These are phyloP conservation scores for Seriola aureovittata DNA, from an alignment of 2,113 vertebrate species.

Conservation along the genomic window DNA sequence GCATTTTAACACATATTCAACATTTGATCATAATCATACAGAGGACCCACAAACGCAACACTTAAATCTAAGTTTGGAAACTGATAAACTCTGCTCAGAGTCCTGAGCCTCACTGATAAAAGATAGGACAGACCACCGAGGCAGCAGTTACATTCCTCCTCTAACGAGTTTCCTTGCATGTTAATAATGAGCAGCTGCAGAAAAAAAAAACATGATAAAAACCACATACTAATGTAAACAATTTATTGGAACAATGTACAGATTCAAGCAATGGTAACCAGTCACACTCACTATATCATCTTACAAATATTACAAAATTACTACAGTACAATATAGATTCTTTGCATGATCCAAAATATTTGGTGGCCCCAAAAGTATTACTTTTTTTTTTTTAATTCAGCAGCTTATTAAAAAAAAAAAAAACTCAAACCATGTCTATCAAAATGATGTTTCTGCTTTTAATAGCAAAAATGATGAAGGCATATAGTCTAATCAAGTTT, in stretches of 20 bases:
- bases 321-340: slow-evolving; percentile 99
- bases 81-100: neutral
- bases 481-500: slow-evolving; percentile 90
- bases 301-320: slow-evolving; percentile 99
- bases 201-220: slow-evolving; percentile 10
- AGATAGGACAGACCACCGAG: neutral
- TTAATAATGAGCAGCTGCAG: neutral
- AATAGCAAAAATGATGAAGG: slow-evolving; percentile 89
- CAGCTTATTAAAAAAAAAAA: slow-evolving; percentile 94
- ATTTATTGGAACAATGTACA: slow-evolving; percentile 96
- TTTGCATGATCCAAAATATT: slow-evolving; percentile 99
- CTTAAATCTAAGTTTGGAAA: neutral
- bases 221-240: slow-evolving; percentile 89
- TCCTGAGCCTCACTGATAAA: neutral
- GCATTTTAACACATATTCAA: too few species aligned
- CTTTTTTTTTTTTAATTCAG: slow-evolving; percentile 90
- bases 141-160: neutral
- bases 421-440: slow-evolving; percentile 93
- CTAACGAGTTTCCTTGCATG: neutral
- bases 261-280: slow-evolving; percentile 98
- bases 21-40: too few species aligned
- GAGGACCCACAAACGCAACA: too few species aligned
- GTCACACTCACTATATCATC: slow-evolving; percentile 96
- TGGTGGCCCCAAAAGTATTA: slow-evolving; percentile 95
- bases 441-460: slow-evolving; percentile 90